Conservation (phyloP, 1,140 invertebrate species). For the Archivesica marissinica region DNA sequence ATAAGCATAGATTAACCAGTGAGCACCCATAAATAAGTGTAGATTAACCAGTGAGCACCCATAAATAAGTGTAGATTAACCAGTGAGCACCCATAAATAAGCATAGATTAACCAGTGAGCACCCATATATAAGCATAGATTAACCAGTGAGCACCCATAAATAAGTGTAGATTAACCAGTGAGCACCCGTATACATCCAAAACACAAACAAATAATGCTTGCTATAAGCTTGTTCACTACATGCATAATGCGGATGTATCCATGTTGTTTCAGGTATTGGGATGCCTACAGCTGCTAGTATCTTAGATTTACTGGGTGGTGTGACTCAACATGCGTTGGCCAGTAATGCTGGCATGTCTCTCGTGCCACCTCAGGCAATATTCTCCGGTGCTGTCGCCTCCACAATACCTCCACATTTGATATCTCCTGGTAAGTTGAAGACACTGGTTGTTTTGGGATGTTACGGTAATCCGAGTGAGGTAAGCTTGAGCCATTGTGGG, state of each 20-base stretch:
- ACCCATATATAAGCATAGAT: no score
- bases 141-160: no score
- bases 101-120: no score
- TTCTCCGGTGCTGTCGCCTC: slow-evolving; percentile 10
- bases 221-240: background rate
- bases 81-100: no score
- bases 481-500: background rate
- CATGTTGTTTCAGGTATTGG: slow-evolving; percentile 3
- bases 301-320: slow-evolving; percentile 35
- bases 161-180: no score
- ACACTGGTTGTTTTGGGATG: background rate
- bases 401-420: slow-evolving; percentile 21
- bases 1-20: no score
- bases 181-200: no score
- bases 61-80: no score
- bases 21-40: no score
- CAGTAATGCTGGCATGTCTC: background rate
- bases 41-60: no score
- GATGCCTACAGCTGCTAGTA: slow-evolving; percentile 11
- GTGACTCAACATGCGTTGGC: slow-evolving; percentile 22
- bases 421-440: slow-evolving; percentile 25
- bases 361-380: slow-evolving; percentile 12
- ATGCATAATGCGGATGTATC: background rate
- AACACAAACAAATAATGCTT: background rate
- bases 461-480: background rate